These are phyloP conservation scores for Lipophrys pholis DNA, from an alignment of 2,113 vertebrate species.

Conservation along the genomic window DNA sequence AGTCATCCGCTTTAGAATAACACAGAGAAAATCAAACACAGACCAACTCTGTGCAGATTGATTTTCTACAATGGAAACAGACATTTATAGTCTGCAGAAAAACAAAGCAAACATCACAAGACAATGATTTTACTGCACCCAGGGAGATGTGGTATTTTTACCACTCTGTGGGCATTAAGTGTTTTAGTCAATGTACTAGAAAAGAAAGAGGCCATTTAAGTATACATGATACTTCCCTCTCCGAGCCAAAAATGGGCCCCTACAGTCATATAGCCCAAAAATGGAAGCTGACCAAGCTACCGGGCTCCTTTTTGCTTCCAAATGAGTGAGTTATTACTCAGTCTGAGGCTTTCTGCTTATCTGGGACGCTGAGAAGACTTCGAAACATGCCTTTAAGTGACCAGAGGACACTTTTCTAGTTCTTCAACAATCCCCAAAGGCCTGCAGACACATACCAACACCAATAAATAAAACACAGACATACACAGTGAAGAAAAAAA, in stretches of 20 bases:
- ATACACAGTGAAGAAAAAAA: not conserved
- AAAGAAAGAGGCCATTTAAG: constrained; percentile 49
- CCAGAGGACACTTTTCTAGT: constrained; percentile 36
- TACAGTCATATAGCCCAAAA: constrained; percentile 42
- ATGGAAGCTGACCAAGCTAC: constrained; percentile 39
- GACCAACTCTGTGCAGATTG: constrained; percentile 50
- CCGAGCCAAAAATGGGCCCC: constrained; percentile 44
- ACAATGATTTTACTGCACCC: constrained; percentile 60
- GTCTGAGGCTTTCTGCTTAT: constrained; percentile 47
- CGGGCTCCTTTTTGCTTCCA: constrained; percentile 32
- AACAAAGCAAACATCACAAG: constrained; percentile 54
- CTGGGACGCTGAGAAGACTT: constrained; percentile 47
- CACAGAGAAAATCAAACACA: constrained; percentile 58
- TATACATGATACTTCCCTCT: constrained; percentile 39
- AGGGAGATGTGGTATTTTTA: constrained; percentile 66
- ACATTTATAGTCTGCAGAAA: constrained; percentile 57
- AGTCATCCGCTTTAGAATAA: constrained; percentile 65
- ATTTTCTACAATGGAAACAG: constrained; percentile 63
- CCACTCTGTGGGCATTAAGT: constrained; percentile 64
- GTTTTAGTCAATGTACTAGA: constrained; percentile 52
- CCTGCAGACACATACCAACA: constrained; percentile 14
- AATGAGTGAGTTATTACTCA: constrained; percentile 46
- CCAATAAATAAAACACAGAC: not conserved
- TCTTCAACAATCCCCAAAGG: constrained; percentile 23
- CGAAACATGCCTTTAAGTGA: constrained; percentile 45